phyloP scores from a whole-genome alignment of 2,797 vertebrate genomes.

The Eulemur albifrons region DNA sequence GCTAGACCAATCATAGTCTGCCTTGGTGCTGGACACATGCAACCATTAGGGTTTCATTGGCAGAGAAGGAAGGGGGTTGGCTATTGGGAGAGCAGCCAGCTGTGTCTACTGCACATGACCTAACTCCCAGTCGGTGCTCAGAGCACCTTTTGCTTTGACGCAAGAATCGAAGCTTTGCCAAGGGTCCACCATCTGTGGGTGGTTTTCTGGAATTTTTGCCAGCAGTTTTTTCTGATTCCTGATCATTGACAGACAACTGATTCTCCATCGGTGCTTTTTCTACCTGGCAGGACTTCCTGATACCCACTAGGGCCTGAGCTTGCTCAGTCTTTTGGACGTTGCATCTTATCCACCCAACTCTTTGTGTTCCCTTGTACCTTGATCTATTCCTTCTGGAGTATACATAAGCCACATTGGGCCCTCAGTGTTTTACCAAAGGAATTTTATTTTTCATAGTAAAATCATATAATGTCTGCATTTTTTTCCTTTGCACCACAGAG shows the following conservation, averaged over 20 bases:
- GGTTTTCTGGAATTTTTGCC: background rate
- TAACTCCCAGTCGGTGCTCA: background rate
- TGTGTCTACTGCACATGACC: background rate
- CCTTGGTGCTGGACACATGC: background rate
- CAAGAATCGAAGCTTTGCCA: background rate
- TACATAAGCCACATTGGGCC: background rate
- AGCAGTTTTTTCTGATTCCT: background rate
- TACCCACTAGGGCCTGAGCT: background rate
- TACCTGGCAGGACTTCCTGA: background rate
- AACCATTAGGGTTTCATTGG: background rate
- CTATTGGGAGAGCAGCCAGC: background rate
- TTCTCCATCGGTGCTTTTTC: background rate
- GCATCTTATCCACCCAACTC: background rate
- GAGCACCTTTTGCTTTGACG: background rate
- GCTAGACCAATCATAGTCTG: background rate
- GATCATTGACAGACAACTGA: background rate
- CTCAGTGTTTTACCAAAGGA: background rate
- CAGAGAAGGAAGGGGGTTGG: background rate
- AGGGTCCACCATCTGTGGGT: background rate
- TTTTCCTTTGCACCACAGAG: background rate
- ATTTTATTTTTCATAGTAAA: background rate
- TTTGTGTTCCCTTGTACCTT: background rate
- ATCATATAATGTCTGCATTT: background rate
- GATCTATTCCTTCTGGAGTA: background rate
- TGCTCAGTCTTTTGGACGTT: background rate